Evolutionary conservation across 64 coral and sea anemone species (phyloP).

Genomic region (Cladopsammia gracilis): DNA sequence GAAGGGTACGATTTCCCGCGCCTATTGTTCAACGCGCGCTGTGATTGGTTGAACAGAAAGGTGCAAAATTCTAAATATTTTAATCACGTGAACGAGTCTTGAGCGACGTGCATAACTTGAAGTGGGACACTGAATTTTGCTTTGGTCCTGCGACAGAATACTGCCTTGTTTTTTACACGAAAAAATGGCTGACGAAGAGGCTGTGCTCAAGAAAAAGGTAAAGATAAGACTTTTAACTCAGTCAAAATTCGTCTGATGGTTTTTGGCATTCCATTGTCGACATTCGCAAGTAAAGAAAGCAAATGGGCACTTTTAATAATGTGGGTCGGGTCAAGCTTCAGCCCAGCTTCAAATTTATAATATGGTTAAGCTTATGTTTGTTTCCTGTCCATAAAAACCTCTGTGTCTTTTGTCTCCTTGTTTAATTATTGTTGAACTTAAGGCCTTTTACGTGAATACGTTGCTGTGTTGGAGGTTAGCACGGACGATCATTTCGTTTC

Average conservation of each 20-base stretch:
- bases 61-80: conserved; percentile 54
- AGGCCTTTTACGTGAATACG: not conserved
- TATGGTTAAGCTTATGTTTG: too few species aligned
- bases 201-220: conserved; percentile 56
- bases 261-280: not conserved
- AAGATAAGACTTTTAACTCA: not conserved
- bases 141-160: not conserved
- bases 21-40: not conserved
- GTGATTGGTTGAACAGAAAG: conserved; percentile 27
- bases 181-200: conserved; percentile 47
- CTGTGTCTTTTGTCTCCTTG: not conserved
- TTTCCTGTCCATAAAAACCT: not conserved
- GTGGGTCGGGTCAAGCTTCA: too few species aligned
- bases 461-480: not conserved
- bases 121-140: not conserved
- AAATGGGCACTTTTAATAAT: too few species aligned
- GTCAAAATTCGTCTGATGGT: not conserved
- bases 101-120: not conserved
- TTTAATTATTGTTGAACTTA: conserved; percentile 35
- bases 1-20: conserved; percentile 24
- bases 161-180: not conserved
- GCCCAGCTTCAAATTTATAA: too few species aligned
- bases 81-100: conserved; percentile 10
- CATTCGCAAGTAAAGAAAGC: not conserved
- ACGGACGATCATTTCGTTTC: not conserved